Base-by-base conservation (phyloP, 2,888 invertebrate genomes). In the Cosmopolites sordidus region DNA sequence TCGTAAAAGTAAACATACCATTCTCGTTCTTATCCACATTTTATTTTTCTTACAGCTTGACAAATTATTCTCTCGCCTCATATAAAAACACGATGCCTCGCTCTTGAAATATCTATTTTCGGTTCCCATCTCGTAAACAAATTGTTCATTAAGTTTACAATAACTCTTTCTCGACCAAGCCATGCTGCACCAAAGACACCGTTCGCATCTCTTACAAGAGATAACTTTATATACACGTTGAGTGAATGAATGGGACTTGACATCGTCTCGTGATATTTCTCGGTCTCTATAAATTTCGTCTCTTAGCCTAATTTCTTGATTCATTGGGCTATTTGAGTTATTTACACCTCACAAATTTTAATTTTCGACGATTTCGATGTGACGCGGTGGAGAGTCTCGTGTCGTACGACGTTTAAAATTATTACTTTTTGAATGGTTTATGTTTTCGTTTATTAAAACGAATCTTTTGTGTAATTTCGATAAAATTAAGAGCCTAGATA, bases 141-240 rank as follows among this genome's bases (percentile, higher is more conserved):
- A 63, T 62, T 63, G 61, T 57, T 61, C 61, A 62, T 63, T 64
- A 60, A 50, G 56, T 59, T 58, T 59, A 61, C 60, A 63, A 63
- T 62, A 60, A 54, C 59, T 56, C 59, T 41, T 40, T 41, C 40
- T 41, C 51, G 56, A 56, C 59, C 58, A 8, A 8, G 57, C 62
- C 48, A 51, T 58, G 33, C 52, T 53, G 27, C 51, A 58, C 62
- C 61, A 58, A 59, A 51, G 46, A 56, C 58, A n/a, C n/a, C n/a
- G n/a, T n/a, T n/a, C n/a, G 22, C 22, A 8, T 22, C 22, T 8
- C 22, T 3, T 5, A 22, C 22, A 22, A 22, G 22, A 54, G 50
- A 60, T 57, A 56, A 56, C 58, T 61, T 60, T 59, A 61, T 59
- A 54, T 41, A 5, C 47, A 47, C 58, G 62, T 47, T 49, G 62